Evolutionary conservation across 1,140 invertebrate species (phyloP), one percentile per base, ranked within the genome.

Genomic region (Leguminivora glycinivorella): DNA sequence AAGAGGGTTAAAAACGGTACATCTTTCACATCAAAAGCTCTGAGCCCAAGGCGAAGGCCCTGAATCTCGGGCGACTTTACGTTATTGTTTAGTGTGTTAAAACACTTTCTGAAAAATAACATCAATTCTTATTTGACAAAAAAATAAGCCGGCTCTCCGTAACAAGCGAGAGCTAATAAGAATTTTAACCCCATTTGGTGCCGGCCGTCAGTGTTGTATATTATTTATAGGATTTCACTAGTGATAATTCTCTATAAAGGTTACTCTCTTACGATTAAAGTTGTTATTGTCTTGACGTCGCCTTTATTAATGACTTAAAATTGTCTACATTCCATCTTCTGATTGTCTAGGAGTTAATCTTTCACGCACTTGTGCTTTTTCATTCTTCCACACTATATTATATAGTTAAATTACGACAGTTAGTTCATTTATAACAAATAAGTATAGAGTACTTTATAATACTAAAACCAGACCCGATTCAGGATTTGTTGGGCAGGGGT

Each of bases 311-410:
- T n/a, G 56, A 26, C 12, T 63, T 2, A 6, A 29, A 31, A 17
- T 63, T 43, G 24, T 40, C 34, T 67, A 67, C 66, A 67, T 67
- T 67, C 66, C 66, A 67, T 43, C 38, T 38, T 67, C 66, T 67
- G 31, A 22, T 31, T 43, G 66, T 67, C 14, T 63, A 63, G 26
- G n/a, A 17, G 58, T 63, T 67, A 19, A 34, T 67, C 66, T 67
- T 67, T 63, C 58, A 63, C 58, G 58, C 58, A 63, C 58, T 52
- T 22, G 47, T 52, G 47, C 47, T 52, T 52, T 22, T 52, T 22
- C 47, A 52, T 52, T 52, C 47, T 52, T 52, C 47, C 47, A 52
- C 47, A 22, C 19, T 52, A 9, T 52, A 52, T 52, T 22, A 19
- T 52, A 52, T 52, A 52, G 47, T 19, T 52, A 52, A 52, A 5